Conservation (phyloP, 30 jellyfish, hydroid and myxozoan genomes). For the Sanderia malayensis region DNA sequence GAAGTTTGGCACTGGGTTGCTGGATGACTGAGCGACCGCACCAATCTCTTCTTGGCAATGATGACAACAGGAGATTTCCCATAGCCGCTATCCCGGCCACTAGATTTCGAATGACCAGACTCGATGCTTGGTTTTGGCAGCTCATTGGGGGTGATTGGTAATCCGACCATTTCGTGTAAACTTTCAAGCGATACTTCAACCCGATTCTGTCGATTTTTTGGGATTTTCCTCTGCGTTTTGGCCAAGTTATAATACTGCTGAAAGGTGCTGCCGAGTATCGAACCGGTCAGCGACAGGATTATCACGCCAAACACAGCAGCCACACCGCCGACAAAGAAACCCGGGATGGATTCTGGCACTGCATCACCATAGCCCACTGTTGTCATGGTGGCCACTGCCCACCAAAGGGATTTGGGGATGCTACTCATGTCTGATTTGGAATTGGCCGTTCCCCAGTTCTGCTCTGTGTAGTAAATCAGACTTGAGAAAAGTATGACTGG, state of each 20-base stretch:
- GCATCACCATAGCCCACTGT: constrained; percentile 97
- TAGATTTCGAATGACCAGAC: constrained; percentile 71
- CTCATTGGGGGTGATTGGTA: constrained; percentile 45
- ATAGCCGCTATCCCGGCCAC: constrained; percentile 89
- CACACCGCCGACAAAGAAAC: constrained; percentile 79
- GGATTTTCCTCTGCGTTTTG: constrained; percentile 77
- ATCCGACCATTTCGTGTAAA: constrained; percentile 51
- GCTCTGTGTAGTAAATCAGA: constrained; percentile 69
- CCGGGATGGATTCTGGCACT: constrained; percentile 70
- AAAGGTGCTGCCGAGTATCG: constrained; percentile 90
- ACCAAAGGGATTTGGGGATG: constrained; percentile 80
- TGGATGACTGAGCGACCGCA: constrained; percentile 50
- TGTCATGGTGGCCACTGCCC: constrained; percentile 95
- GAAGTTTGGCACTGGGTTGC: not conserved
- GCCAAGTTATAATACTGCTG: constrained; percentile 90
- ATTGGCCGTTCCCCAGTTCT: constrained; percentile 58
- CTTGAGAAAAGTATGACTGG: constrained; percentile 88
- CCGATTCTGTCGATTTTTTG: constrained; percentile 53
- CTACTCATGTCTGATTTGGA: constrained; percentile 43
- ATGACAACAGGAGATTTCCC: constrained; percentile 93
- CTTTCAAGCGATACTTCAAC: constrained; percentile 46
- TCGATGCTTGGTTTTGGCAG: constrained; percentile 71
- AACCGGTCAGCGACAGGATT: constrained; percentile 81
- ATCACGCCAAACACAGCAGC: constrained; percentile 88
- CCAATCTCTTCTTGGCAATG: constrained; percentile 24